Percentiles rank a stretch among this genome's conserved stretches.
These are phyloP conservation scores for Zygothrica quintamaculata DNA, from an alignment of 2,888 invertebrate genomes.

Conservation along the genomic window DNA sequence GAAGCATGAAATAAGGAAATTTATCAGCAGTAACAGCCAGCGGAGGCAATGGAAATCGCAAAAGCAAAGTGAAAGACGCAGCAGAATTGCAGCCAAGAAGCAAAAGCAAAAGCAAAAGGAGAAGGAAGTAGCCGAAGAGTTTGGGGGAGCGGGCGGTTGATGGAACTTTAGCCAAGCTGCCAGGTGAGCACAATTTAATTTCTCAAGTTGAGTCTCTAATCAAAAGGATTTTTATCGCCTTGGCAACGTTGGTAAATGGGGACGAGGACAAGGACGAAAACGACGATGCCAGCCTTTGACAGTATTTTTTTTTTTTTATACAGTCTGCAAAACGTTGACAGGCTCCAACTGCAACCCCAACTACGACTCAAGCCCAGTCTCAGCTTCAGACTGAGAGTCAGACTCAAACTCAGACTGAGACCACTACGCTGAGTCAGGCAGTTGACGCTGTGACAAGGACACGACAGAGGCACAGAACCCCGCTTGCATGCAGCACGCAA, in stretches of 20 bases:
- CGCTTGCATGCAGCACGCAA: constrained; percentile 66
- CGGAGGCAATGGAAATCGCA: constrained; percentile 9
- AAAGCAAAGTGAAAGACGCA: constrained; percentile 49
- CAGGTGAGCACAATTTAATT: constrained; percentile 81
- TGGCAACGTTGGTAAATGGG: constrained; percentile 42
- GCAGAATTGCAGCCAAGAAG: constrained; percentile 49
- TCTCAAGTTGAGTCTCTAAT: constrained; percentile 77
- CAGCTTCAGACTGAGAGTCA: not conserved
- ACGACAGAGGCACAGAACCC: constrained; percentile 36
- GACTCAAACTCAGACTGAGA: not conserved
- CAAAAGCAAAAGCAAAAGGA: not conserved
- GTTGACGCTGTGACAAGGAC: constrained; percentile 48
- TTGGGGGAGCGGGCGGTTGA: too few relatives aligned
- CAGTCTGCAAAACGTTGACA: constrained; percentile 55
- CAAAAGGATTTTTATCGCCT: constrained; percentile 78
- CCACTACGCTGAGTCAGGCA: constrained; percentile 23
- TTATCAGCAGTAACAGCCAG: constrained; percentile 66
- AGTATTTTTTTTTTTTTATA: constrained; percentile 54
- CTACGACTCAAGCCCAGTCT: not conserved
- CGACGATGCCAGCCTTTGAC: constrained; percentile 57
- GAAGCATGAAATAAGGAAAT: constrained; percentile 79
- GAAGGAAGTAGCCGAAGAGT: not conserved
- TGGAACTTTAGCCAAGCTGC: constrained; percentile 48
- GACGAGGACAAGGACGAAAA: not conserved
- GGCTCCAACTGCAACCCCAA: constrained; percentile 25